These are phyloP conservation scores for Xenopus borealis DNA, from an alignment of 2,113 vertebrate species.

Conservation along the genomic window DNA sequence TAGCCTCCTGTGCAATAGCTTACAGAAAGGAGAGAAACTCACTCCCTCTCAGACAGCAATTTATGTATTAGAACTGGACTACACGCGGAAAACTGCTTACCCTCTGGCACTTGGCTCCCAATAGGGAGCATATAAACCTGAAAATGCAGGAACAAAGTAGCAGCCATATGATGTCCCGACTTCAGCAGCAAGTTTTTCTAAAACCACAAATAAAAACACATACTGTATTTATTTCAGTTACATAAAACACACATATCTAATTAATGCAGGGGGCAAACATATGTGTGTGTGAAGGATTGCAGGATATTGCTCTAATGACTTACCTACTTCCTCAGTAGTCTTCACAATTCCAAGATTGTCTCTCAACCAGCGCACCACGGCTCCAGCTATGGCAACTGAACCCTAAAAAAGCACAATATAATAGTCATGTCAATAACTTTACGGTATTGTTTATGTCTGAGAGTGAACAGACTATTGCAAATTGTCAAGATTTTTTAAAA, in stretches of 20 bases:
- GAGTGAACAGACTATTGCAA: too few species aligned
- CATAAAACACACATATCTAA: background rate
- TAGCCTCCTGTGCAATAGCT: too few species aligned
- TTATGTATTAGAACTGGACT: too few species aligned
- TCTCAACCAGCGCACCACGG: slow-evolving; percentile 89
- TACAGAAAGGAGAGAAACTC: too few species aligned
- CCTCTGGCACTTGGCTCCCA: slow-evolving; percentile 97
- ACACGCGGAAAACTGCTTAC: slow-evolving; percentile 61
- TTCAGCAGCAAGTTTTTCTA: slow-evolving; percentile 88
- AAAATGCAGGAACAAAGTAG: slow-evolving; percentile 97
- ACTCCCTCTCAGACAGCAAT: too few species aligned
- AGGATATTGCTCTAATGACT: slow-evolving; percentile 37
- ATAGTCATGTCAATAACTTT: too few species aligned
- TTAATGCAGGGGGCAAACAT: background rate
- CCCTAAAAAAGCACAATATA: slow-evolving; percentile 66
- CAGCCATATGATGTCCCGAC: slow-evolving; percentile 91
- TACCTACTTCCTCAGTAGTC: slow-evolving; percentile 82
- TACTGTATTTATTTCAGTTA: background rate
- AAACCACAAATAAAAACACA: slow-evolving; percentile 29
- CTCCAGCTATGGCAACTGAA: slow-evolving; percentile 94
- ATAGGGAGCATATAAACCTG: slow-evolving; percentile 96
- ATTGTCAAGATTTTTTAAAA: too few species aligned
- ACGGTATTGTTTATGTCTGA: too few species aligned
- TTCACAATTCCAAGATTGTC: slow-evolving; percentile 92
- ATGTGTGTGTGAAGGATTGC: background rate